phyloP scores from a whole-genome alignment of 2,113 vertebrate genomes.

The Scortum barcoo region DNA sequence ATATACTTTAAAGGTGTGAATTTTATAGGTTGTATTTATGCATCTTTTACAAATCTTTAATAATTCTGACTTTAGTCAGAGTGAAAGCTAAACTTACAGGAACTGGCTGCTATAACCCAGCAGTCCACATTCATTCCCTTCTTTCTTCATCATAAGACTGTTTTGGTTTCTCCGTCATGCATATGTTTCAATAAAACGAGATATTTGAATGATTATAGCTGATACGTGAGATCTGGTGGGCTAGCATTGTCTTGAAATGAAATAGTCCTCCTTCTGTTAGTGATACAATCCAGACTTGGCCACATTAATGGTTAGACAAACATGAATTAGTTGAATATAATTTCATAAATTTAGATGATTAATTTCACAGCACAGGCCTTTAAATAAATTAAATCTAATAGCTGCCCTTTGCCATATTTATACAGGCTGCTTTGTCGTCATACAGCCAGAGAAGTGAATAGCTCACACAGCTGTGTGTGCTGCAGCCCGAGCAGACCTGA shows the following conservation, averaged over 20 bases:
- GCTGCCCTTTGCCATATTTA: conserved; percentile 62
- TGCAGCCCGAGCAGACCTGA: conserved; percentile 44
- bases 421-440: conserved; percentile 49
- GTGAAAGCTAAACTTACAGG: conserved; percentile 22
- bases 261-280: conserved; percentile 26
- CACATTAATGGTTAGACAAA: conserved; percentile 70
- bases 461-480: conserved; percentile 62
- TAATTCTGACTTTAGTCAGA: conserved; percentile 36
- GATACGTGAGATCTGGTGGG: conserved; percentile 43
- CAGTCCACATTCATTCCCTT: conserved; percentile 2
- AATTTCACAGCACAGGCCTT: conserved; percentile 70
- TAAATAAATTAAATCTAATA: conserved; percentile 71
- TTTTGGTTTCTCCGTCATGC: conserved; percentile 15
- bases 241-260: conserved; percentile 35
- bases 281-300: conserved; percentile 59
- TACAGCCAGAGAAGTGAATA: conserved; percentile 47
- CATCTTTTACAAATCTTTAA: conserved; percentile 37
- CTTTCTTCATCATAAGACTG: conserved; percentile 23
- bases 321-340: conserved; percentile 69
- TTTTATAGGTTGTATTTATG: conserved; percentile 21
- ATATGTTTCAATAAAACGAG: conserved; percentile 22
- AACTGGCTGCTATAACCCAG: conserved; percentile 36
- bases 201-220: conserved; percentile 46
- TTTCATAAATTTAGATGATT: conserved; percentile 72
- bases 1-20: conserved; percentile 6